These are phyloP conservation scores for Sebastes iracundus DNA, from an alignment of 2,797 vertebrate species.

Conservation along the genomic window DNA sequence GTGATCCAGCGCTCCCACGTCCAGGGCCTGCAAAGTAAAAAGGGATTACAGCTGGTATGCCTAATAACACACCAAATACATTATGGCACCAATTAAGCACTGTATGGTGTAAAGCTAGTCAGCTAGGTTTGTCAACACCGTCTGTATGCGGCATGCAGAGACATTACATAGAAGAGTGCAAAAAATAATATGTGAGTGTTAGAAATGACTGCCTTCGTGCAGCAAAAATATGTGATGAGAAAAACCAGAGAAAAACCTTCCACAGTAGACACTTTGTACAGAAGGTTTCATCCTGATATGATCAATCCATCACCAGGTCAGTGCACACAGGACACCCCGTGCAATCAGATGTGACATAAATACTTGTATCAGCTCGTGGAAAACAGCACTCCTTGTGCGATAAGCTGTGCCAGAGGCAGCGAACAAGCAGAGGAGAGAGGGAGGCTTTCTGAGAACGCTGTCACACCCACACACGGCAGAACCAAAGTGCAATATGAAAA, in stretches of 20 bases:
- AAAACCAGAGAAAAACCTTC: neutral
- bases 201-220: neutral
- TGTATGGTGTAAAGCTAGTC: neutral
- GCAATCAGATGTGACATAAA: constrained; percentile 25
- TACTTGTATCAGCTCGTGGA: neutral
- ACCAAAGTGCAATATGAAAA: constrained; percentile 47
- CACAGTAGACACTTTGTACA: neutral
- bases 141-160: neutral
- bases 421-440: constrained; percentile 6
- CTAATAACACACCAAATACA: constrained; percentile 27
- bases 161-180: neutral
- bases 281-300: neutral
- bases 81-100: constrained; percentile 9
- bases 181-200: neutral
- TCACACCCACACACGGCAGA: constrained; percentile 57
- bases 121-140: neutral
- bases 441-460: constrained; percentile 18
- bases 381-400: constrained; percentile 20
- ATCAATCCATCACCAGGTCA: neutral
- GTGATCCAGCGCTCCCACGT: constrained; percentile 31
- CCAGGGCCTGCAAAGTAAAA: constrained; percentile 15
- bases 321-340: neutral
- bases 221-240: neutral
- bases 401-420: neutral
- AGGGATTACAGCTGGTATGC: constrained; percentile 33